Evolutionary conservation across 1,140 invertebrate genomes (phyloP), one percentile per base, ranked within the genome.

Genomic region (Orussus abietinus): DNA sequence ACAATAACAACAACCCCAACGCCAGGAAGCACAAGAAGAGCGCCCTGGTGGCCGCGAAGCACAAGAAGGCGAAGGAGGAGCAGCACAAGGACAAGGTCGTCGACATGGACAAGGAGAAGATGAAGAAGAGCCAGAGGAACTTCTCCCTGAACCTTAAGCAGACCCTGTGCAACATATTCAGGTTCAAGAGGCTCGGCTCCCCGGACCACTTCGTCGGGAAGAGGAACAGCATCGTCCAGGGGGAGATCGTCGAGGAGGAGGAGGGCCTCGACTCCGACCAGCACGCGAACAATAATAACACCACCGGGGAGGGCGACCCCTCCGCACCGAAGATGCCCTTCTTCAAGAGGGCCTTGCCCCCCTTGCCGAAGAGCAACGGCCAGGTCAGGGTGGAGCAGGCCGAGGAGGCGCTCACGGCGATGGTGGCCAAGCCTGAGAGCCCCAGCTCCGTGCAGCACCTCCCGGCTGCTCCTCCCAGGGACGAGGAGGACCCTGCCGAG

Each of bases 101-200:
- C 25, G 53, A 75, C 9, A 60, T 61, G 7, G 78, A 76, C 41
- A 71, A 72, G 31, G 73, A 77, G 13, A 81, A 81, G 38, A 69
- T 74, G 35, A 82, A 82, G 49, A 83, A 82, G 59, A 75, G 77
- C 62, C 80, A 51, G 62, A 77, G 51, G 25, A 79, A 82, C 52
- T 77, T 84, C 53, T 83, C 81, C 1, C 69, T 84, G 29, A 85
- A 84, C 67, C 77, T 90, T n/a, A 89, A 89, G 63, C 85, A 89
- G 60, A 87, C 85, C n/a, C 77, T 90, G 46, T 89, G 86, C 67
- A 88, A 86, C 70, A 80, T 90, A 56, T 89, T 89, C 62, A 79
- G 84, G 51, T 86, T 88, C 63, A 78, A 80, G 32, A 74, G 77
- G 51, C 61, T 76, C 21, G 73, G 76, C 11, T 77, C 75, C 7